Evolutionary conservation across 2,113 vertebrate genomes (phyloP).

Genomic region (Percopsis transmontana): DNA sequence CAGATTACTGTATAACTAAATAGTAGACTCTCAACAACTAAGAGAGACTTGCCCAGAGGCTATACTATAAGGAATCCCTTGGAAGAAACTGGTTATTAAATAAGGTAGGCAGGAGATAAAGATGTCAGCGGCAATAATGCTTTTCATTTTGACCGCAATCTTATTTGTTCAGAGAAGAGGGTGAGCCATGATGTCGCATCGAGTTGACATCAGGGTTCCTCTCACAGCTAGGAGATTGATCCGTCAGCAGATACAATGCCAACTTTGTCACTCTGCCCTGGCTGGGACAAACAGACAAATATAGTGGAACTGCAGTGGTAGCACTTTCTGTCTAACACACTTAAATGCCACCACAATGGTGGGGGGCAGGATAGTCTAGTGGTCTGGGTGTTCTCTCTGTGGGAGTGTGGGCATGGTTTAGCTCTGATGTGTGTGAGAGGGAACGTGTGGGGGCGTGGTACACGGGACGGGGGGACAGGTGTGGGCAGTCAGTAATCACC

Average conservation of each 20-base stretch:
- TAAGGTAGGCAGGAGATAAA: slow-evolving; percentile 65
- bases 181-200: slow-evolving; percentile 27
- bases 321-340: slow-evolving; percentile 38
- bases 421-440: too few species aligned
- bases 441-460: too few species aligned
- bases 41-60: slow-evolving; percentile 53
- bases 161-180: slow-evolving; percentile 65
- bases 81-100: slow-evolving; percentile 71
- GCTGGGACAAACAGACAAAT: slow-evolving; percentile 51
- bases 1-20: slow-evolving; percentile 60
- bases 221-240: slow-evolving; percentile 48
- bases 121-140: slow-evolving; percentile 72
- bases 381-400: too few species aligned
- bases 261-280: slow-evolving; percentile 33
- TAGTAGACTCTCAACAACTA: slow-evolving; percentile 42
- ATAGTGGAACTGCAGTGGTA: slow-evolving; percentile 54
- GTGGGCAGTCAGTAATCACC: too few species aligned
- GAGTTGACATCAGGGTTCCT: slow-evolving; percentile 59
- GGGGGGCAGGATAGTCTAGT: too few species aligned
- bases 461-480: too few species aligned
- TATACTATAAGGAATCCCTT: slow-evolving; percentile 53
- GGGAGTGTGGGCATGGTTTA: too few species aligned
- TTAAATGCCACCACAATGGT: slow-evolving; percentile 21
- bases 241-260: slow-evolving; percentile 56
- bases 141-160: slow-evolving; percentile 70